phyloP scores from a whole-genome alignment of 1,140 invertebrate species.

The Ceratina australensis region DNA sequence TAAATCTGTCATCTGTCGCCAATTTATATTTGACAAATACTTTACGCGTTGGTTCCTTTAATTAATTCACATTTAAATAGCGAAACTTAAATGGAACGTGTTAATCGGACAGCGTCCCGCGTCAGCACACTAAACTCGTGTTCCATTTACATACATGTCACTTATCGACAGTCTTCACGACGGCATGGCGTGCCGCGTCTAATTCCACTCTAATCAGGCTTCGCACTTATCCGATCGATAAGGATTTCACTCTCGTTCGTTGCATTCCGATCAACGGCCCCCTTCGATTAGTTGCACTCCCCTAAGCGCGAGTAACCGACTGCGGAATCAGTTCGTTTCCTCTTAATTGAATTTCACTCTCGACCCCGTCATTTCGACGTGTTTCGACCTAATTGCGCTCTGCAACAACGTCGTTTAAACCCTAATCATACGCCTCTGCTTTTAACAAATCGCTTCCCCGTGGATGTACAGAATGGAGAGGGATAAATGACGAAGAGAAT shows the following conservation, averaged over 20 bases:
- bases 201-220: conserved; percentile 43
- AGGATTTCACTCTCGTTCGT: conserved; percentile 48
- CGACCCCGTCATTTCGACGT: conserved; percentile 43
- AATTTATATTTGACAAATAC: too few species aligned
- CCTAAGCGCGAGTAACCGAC: background rate
- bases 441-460: background rate
- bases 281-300: conserved; percentile 7
- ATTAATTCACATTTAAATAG: too few species aligned
- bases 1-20: too few species aligned
- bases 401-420: conserved; percentile 16
- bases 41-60: too few species aligned
- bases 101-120: conserved; percentile 12
- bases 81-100: too few species aligned
- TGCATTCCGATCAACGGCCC: background rate
- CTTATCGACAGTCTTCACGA: conserved; percentile 1
- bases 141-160: background rate
- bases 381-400: conserved; percentile 59
- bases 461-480: background rate
- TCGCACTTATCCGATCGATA: conserved; percentile 37
- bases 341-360: conserved; percentile 59
- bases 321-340: conserved; percentile 39
- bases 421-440: background rate
- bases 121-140: background rate
- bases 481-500: too few species aligned
- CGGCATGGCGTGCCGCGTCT: background rate